A percentile compares a stretch with the other conserved stretches of the same genome.
Evolutionary conservation across 2,888 invertebrate species (phyloP).

Genomic region (Eubasilissa splendida): DNA sequence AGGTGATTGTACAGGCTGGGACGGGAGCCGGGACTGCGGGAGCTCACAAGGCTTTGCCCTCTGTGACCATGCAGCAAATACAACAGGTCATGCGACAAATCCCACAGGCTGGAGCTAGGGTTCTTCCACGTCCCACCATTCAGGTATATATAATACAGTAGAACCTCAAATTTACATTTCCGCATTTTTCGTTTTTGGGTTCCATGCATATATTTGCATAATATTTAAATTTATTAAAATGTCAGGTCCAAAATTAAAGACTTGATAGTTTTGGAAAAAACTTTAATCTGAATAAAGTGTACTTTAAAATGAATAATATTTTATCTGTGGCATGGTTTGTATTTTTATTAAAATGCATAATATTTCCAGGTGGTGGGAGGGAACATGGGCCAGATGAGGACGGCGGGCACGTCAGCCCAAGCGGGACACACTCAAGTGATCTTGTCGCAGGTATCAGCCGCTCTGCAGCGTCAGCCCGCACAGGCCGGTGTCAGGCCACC

Average conservation of each 20-base stretch:
- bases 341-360: neutral
- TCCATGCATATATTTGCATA: no score
- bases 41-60: constrained; percentile 62
- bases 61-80: constrained; percentile 82
- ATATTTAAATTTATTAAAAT: no score
- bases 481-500: constrained; percentile 4
- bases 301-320: no score
- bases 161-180: no score
- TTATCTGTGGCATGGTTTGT: neutral
- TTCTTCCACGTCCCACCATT: constrained; percentile 56
- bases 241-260: no score
- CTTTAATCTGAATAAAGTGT: no score
- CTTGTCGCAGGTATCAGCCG: constrained; percentile 55
- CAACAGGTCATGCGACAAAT: constrained; percentile 80
- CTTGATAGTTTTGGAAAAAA: no score
- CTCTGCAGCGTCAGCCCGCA: constrained; percentile 40
- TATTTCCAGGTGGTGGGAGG: constrained; percentile 54
- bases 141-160: constrained; percentile 36
- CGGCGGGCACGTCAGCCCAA: constrained; percentile 32
- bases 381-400: constrained; percentile 54
- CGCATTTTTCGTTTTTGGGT: no score
- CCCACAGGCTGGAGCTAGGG: constrained; percentile 57
- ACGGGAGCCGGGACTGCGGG: constrained; percentile 71
- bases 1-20: constrained; percentile 81
- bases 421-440: constrained; percentile 53